phyloP scores from a whole-genome alignment of 2,888 invertebrate species.

The Achlya flavicornis region DNA sequence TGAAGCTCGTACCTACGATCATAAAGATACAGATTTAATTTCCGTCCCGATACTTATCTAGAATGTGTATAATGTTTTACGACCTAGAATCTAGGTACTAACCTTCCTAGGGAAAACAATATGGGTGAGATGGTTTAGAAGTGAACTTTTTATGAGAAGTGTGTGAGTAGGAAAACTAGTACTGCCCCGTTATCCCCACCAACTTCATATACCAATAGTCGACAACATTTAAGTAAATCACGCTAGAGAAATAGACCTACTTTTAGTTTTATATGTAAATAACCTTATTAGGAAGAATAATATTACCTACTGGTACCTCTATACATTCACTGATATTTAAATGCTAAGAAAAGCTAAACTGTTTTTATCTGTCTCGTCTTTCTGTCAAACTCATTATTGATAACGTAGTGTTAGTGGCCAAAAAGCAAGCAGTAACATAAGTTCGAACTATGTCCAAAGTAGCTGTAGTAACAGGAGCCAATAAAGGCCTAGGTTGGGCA shows the following conservation, averaged over 20 bases:
- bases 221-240: background rate
- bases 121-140: too few relatives aligned
- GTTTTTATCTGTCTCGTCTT: too few relatives aligned
- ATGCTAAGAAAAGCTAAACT: too few relatives aligned
- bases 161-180: background rate
- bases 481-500: constrained; percentile 88
- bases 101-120: too few relatives aligned
- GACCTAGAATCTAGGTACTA: too few relatives aligned
- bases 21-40: too few relatives aligned
- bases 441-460: constrained; percentile 44
- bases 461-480: constrained; percentile 87
- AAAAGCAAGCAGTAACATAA: background rate
- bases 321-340: too few relatives aligned
- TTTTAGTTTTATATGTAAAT: background rate
- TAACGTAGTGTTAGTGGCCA: too few relatives aligned
- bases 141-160: background rate
- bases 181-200: background rate
- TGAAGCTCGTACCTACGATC: too few relatives aligned
- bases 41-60: too few relatives aligned
- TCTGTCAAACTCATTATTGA: too few relatives aligned
- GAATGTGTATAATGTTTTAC: too few relatives aligned
- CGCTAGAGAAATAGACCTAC: background rate
- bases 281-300: background rate
- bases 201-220: background rate
- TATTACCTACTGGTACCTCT: background rate